Percentiles rank a stretch among this genome's conserved stretches.
phyloP scores from a whole-genome alignment of 2,113 vertebrate genomes.

The Rhabdornis inornatus region DNA sequence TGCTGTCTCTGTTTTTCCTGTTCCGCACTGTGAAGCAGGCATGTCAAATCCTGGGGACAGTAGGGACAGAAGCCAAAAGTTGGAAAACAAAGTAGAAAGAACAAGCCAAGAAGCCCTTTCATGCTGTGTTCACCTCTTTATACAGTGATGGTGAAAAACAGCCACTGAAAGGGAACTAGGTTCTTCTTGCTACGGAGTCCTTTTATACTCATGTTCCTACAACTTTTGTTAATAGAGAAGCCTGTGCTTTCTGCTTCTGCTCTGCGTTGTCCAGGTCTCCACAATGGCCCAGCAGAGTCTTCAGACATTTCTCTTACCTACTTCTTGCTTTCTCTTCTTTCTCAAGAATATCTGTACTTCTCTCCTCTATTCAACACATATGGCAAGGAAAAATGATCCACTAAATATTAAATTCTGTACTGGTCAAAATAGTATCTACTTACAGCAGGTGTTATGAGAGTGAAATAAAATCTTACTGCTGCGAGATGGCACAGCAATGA shows the following conservation, averaged over 20 bases:
- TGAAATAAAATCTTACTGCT: background rate
- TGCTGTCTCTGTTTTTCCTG: background rate
- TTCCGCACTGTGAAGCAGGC: background rate
- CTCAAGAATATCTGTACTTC: background rate
- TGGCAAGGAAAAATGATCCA: background rate
- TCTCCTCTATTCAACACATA: background rate
- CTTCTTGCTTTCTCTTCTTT: background rate
- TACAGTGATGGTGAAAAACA: background rate
- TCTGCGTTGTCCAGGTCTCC: background rate
- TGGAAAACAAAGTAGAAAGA: background rate
- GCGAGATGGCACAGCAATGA: background rate
- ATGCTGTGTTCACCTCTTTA: no score
- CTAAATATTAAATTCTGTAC: background rate
- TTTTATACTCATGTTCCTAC: background rate
- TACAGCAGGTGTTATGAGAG: background rate
- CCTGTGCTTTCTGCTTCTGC: background rate
- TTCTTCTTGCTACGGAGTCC: background rate
- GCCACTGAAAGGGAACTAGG: background rate
- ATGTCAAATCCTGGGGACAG: background rate
- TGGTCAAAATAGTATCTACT: background rate
- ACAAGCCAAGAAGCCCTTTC: background rate
- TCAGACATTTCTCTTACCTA: background rate
- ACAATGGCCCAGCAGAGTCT: accelerated
- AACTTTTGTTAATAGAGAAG: background rate
- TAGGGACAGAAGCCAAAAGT: accelerated